Evolutionary conservation across 2,888 invertebrate genomes (phyloP), one percentile per base, ranked within the genome.

Genomic region (Pandemis heparana): DNA sequence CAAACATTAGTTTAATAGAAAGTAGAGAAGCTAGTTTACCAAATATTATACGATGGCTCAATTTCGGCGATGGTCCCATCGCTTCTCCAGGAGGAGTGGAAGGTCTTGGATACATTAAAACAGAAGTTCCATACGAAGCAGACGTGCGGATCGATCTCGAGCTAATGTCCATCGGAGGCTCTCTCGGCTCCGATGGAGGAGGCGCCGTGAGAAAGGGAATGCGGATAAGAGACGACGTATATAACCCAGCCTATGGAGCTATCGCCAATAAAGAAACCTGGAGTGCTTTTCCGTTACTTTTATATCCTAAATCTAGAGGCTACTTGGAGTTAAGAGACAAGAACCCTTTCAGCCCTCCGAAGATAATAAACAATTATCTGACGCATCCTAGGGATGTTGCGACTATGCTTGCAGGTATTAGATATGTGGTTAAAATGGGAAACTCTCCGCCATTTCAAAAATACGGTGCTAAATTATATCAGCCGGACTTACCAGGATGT

Each of bases 331-430:
- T 98, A 10, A 95, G 94, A 78, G 95, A 95, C 14, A 95, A 92
- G 48, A 95, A 97, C 87, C 96, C 97, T 0, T 90, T 95, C 41
- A 95, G 96, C 7, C 95, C 95, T 77, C 97, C 97, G 0, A 87
- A 95, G 23, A 95, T 97, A 56, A 95, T 97, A 79, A 96, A 97
- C 0, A 96, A 97, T 80, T 97, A 97, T 82, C 95, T 97, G 72
- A 89, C 94, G 0, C 95, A 96, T 81, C 92, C 94, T 10, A 89
- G 93, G 32, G 89, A 97, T 78, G 77, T 95, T 3, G 86, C 90
- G 38, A 94, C 93, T 1, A 75, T 95, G 48, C 81, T 95, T 4
- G 88, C 89, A 23, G 95, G 95, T 1, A 92, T 96, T 12, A 95
- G 95, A 81, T 94, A 94, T 64, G 84, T 92, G 0, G 88, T 95